These are phyloP conservation scores for Brachystomella parvula DNA, from an alignment of 1,140 invertebrate genomes.

Conservation along the genomic window DNA sequence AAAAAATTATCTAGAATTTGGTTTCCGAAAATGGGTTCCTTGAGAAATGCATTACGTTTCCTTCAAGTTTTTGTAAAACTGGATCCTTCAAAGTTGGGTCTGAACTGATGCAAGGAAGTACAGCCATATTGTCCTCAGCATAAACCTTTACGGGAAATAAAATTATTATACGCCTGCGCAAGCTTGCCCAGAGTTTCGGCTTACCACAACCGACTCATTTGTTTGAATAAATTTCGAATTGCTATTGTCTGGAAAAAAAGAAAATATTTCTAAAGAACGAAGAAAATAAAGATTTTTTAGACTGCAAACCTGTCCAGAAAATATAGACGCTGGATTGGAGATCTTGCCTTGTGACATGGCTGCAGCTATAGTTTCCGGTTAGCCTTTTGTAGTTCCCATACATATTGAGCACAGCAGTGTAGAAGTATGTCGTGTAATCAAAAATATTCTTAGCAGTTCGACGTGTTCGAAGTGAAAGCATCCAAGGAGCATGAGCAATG, in stretches of 20 bases:
- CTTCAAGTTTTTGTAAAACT: not conserved
- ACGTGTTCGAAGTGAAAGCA: not conserved
- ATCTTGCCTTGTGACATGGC: not conserved
- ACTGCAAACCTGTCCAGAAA: conserved; percentile 11
- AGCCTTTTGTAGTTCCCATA: not conserved
- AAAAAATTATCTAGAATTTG: not conserved
- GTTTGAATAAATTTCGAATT: not conserved
- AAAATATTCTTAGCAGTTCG: conserved; percentile 6
- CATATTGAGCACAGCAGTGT: not conserved
- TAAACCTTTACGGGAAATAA: no score
- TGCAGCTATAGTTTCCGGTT: conserved; percentile 10
- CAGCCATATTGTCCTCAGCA: not conserved
- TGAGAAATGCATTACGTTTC: not conserved
- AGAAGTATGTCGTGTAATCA: not conserved
- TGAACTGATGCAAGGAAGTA: not conserved
- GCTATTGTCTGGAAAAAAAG: not conserved
- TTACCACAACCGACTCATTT: not conserved
- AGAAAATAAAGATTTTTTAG: conserved; percentile 1
- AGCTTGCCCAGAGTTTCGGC: no score
- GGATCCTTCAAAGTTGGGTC: not conserved
- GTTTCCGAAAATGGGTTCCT: no score
- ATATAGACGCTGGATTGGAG: conserved; percentile 8
- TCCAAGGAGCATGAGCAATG: not conserved
- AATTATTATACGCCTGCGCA: no score
- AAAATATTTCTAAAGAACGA: not conserved